Conservation (phyloP, 2,113 vertebrate species). For the Channa maculata region DNA sequence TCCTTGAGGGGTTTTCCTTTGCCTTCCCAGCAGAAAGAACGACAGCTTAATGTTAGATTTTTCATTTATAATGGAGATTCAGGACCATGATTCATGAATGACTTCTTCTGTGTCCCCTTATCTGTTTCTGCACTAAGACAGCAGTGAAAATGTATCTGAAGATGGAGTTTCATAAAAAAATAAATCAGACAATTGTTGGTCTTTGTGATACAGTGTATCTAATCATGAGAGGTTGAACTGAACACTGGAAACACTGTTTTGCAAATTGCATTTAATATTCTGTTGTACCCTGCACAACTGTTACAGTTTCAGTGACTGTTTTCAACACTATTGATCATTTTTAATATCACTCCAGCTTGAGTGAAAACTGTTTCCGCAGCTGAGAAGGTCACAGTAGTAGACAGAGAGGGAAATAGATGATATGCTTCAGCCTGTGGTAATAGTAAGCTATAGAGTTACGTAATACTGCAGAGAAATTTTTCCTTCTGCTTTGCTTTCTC, state of each 20-base stretch:
- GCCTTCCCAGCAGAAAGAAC: neutral
- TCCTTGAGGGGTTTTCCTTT: conserved; percentile 55
- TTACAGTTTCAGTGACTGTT: neutral
- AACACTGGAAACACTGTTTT: neutral
- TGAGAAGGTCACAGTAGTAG: conserved; percentile 51
- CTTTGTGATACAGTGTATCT: conserved; percentile 3
- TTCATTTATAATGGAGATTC: neutral
- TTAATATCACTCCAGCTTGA: conserved; percentile 12
- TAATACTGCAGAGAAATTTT: conserved; percentile 80
- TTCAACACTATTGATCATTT: conserved; percentile 6
- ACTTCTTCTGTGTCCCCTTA: neutral
- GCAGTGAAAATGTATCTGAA: neutral
- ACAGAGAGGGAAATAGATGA: conserved; percentile 21
- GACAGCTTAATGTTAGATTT: neutral
- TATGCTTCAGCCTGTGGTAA: conserved; percentile 50
- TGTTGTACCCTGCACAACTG: neutral
- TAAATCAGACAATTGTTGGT: neutral
- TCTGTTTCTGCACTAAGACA: conserved; percentile 4
- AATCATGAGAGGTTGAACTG: neutral
- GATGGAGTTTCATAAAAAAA: neutral
- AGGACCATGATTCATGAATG: neutral
- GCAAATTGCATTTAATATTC: neutral
- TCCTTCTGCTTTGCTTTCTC: conserved; percentile 58
- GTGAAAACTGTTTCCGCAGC: conserved; percentile 56
- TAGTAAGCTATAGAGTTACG: conserved; percentile 76